A percentile compares a stretch with the other conserved stretches of the same genome.
phyloP scores from a whole-genome alignment of 1,140 invertebrate genomes.

The Oryzaephilus surinamensis region DNA sequence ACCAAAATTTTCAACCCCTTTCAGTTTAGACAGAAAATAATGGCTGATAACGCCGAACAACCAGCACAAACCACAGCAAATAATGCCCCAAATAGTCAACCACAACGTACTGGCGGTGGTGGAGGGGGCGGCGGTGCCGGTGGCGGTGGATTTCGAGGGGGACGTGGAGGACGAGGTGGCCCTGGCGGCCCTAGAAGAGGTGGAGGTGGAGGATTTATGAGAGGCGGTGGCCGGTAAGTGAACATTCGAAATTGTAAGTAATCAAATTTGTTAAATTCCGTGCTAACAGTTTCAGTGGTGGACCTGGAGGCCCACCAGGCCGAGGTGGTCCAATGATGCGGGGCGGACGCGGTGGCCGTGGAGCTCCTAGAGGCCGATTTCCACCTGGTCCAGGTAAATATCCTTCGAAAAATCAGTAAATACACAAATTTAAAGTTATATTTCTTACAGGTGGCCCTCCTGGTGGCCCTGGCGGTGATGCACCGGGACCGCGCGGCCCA shows the following conservation, averaged over 20 bases:
- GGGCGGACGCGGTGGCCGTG: conserved; percentile 18
- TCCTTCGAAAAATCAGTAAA: neutral
- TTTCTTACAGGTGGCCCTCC: conserved; percentile 10
- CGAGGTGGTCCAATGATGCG: conserved; percentile 20
- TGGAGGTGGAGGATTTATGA: conserved; percentile 16
- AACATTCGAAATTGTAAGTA: neutral
- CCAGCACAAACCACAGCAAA: too few relatives aligned
- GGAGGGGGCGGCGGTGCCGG: conserved; percentile 6
- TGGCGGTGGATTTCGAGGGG: conserved; percentile 7
- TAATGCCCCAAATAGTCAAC: too few relatives aligned
- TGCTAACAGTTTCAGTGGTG: conserved; percentile 15
- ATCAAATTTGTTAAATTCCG: neutral
- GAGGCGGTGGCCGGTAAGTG: conserved; percentile 8
- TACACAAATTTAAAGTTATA: neutral
- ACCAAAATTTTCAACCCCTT: too few relatives aligned
- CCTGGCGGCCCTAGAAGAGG: conserved; percentile 14
- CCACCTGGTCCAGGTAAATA: conserved; percentile 13
- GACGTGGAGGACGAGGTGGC: conserved; percentile 12
- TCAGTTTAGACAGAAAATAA: too few relatives aligned
- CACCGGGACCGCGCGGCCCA: conserved; percentile 8
- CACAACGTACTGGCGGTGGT: too few relatives aligned
- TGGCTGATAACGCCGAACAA: too few relatives aligned
- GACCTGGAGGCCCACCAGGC: conserved; percentile 14
- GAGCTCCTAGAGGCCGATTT: conserved; percentile 16
- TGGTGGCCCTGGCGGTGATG: conserved; percentile 12